Conservation (phyloP, 2,797 vertebrate genomes). For the Poeciliopsis paucimaculata region DNA sequence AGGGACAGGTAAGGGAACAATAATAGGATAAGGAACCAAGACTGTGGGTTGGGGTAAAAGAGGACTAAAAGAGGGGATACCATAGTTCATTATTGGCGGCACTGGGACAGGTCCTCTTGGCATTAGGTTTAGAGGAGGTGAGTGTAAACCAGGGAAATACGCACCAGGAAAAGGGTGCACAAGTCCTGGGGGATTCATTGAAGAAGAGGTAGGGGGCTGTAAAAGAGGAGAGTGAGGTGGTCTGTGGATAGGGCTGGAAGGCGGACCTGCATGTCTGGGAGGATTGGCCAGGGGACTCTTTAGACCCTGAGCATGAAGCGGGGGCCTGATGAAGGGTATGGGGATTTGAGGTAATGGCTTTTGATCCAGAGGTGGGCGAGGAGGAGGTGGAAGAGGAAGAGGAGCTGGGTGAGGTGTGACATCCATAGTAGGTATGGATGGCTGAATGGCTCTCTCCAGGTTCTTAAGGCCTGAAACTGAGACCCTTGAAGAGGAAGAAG, state of each 20-base stretch:
- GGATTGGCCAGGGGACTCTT: slow-evolving; percentile 89
- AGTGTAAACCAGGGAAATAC: slow-evolving; percentile 89
- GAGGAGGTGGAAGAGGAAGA: slow-evolving; percentile 80
- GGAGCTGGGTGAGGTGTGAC: slow-evolving; percentile 76
- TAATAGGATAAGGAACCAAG: slow-evolving; percentile 95
- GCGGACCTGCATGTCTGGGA: slow-evolving; percentile 80
- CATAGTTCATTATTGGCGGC: slow-evolving; percentile 92
- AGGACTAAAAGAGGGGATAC: slow-evolving; percentile 91
- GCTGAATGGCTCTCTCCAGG: slow-evolving; percentile 86
- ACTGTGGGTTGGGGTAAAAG: slow-evolving; percentile 94
- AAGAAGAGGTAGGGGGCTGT: slow-evolving; percentile 62
- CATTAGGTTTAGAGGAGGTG: slow-evolving; percentile 92
- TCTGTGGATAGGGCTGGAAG: slow-evolving; percentile 92
- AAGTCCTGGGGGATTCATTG: slow-evolving; percentile 85
- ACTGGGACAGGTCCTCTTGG: slow-evolving; percentile 92
- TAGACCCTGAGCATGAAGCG: slow-evolving; percentile 91
- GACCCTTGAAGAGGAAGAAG: slow-evolving; percentile 86
- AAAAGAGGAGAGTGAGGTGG: slow-evolving; percentile 78
- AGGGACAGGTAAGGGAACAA: slow-evolving; percentile 93
- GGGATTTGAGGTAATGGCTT: slow-evolving; percentile 92
- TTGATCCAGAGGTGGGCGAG: slow-evolving; percentile 87
- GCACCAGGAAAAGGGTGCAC: slow-evolving; percentile 89
- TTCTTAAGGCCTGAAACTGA: slow-evolving; percentile 85
- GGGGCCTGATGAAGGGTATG: slow-evolving; percentile 91
- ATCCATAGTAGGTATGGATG: slow-evolving; percentile 71